Base-by-base conservation (phyloP, 2,797 vertebrate species). In the Onychomys torridus region DNA sequence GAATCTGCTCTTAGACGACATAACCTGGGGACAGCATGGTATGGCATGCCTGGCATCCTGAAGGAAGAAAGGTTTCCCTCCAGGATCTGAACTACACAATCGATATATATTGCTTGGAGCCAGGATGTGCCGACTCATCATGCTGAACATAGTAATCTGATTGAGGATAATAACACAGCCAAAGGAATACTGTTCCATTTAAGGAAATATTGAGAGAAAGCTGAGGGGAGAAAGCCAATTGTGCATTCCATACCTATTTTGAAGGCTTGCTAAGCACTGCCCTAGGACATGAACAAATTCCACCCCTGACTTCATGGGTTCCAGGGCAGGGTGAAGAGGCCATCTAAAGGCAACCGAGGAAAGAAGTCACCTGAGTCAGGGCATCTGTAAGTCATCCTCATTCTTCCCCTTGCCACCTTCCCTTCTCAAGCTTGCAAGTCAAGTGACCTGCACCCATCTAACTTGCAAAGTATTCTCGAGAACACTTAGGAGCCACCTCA, bases 11-110 rank as follows among this genome's bases (percentile, higher is more conserved):
- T 83, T 75, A 27, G 69, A 71, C 75, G 89, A 46, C 8, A 13
- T 29, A 63, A 52, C 52, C 14, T 8, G 63, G 67, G 90, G 63
- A 88, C 63, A 84, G 90, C 23, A 52, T 0, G 87, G 90, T 7
- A 46, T 0, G 46, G 34, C 2, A 65, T 40, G 32, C 40, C 7
- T 34, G 19, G 17, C 59, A 21, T 86, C 3, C 0, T 14, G 69
- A 89, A 96, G 73, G 92, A 91, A 86, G 85, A 90, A n/a, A 94
- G 77, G 43, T 46, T 61, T 43, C 86, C 78, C 46, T 94, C 65
- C 95, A 79, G 59, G 88, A 84, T 67, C 37, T 63, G 6, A 78
- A n/a, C 77, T 34, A 79, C 40, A 37, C 40, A 90, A 88, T 91
- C 1, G 0, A 81, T 82, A 5, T 12, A 12, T 23, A 61, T 10